These are phyloP conservation scores for Sebastes minor DNA, from an alignment of 2,797 vertebrate species.

Conservation along the genomic window DNA sequence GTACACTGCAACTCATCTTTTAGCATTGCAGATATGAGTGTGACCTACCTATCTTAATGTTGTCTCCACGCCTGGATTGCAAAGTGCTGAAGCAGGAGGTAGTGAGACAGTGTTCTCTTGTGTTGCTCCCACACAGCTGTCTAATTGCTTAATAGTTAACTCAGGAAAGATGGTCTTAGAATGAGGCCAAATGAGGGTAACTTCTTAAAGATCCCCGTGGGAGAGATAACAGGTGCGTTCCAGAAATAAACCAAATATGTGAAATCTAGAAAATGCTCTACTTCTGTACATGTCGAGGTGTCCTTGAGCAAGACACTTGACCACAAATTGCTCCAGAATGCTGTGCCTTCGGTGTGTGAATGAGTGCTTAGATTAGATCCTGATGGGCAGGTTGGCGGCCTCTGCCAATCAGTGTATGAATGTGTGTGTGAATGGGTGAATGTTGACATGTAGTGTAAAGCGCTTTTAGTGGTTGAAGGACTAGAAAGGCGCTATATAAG, in stretches of 20 bases:
- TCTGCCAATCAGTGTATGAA: no score
- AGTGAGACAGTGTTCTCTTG: neutral
- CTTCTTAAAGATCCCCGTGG: neutral
- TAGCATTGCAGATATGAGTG: neutral
- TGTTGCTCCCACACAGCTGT: constrained; percentile 30
- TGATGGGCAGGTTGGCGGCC: no score
- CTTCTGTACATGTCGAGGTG: neutral
- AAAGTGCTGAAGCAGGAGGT: constrained; percentile 17
- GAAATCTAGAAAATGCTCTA: neutral
- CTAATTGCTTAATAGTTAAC: constrained; percentile 14
- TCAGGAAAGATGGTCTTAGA: neutral
- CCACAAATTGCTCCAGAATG: no score
- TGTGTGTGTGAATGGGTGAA: no score
- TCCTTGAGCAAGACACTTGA: no score
- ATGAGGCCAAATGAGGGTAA: neutral
- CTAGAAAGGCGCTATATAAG: no score
- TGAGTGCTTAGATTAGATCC: no score
- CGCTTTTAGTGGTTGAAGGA: no score
- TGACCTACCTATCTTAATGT: neutral
- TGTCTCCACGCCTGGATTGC: neutral
- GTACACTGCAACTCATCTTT: neutral
- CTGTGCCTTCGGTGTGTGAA: no score
- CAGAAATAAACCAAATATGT: neutral
- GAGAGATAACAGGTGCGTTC: neutral
- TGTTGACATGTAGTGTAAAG: no score